Conservation (phyloP, 2,113 vertebrate genomes). For the Trogon melanurus region DNA sequence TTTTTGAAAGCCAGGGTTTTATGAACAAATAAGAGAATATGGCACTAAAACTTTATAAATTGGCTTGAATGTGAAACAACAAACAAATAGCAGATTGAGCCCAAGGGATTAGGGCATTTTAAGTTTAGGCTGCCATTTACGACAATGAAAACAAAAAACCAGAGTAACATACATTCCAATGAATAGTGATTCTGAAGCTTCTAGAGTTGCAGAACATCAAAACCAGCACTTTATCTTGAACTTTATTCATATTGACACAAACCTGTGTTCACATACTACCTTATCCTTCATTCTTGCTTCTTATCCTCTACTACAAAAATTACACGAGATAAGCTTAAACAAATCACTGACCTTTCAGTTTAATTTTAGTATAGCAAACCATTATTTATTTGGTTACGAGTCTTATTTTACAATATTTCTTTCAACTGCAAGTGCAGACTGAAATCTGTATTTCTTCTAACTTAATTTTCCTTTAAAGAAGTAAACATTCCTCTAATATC, state of each 20-base stretch:
- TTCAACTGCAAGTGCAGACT: neutral
- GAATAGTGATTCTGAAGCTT: neutral
- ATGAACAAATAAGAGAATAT: neutral
- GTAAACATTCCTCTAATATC: neutral
- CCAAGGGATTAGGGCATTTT: neutral
- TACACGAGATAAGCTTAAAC: neutral
- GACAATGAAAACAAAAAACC: neutral
- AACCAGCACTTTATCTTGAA: neutral
- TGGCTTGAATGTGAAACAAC: neutral
- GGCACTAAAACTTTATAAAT: neutral
- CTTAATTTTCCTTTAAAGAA: neutral
- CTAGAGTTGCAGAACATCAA: neutral
- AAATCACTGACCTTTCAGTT: neutral
- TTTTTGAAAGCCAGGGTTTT: neutral
- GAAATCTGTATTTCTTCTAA: neutral
- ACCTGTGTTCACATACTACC: neutral
- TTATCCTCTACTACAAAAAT: neutral
- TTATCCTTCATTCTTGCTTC: neutral
- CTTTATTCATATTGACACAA: neutral
- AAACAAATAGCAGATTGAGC: neutral
- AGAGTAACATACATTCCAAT: neutral
- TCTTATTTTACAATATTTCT: neutral
- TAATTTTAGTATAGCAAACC: neutral
- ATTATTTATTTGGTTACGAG: neutral
- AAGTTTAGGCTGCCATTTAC: neutral